Evolutionary conservation across 2,888 invertebrate genomes (phyloP), one percentile per base, ranked within the genome.

Genomic region (Pollenia griseotomentosa): DNA sequence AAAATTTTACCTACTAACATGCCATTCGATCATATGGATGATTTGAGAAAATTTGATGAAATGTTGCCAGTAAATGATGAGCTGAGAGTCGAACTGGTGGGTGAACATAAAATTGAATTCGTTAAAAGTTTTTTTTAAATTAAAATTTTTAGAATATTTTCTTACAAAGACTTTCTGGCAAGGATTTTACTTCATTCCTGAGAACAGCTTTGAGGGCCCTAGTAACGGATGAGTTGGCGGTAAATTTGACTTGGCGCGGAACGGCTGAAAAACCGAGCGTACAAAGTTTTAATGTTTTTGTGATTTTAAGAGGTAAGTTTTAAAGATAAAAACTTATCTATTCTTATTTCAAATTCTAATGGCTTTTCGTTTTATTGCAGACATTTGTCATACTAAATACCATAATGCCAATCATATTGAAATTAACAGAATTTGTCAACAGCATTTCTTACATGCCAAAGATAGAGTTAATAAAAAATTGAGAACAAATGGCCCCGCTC

Each of bases 161-260:
- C 6, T 48, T 87, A 42, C 51, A 19, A 40, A 51, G 77, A 71
- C 14, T 80, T 51, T 71, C 51, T 12, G 65, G 71, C 7, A 65
- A 77, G 14, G 75, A 87, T 75, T 63, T 63, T 53, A 7, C 51
- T 10, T 51, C 77, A 19, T 87, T 77, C 46, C 7, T 84, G 11
- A 70, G 78, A 12, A 16, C 61, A 8, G 70, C 71, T 16, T 68
- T 86, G 2, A 79, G 78, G 16, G 66, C 73, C 5, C 16, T 86
- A 16, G 68, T 83, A 40, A 74, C 79, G 9, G 86, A 83, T 83
- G 83, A 86, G 51, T 46, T 86, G 74, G 86, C 83, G 1, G 44
- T 86, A 55, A 65, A 86, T 75, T 74, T 83, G 11, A 86, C 83
- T 40, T 86, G 86, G 86, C 83, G 86, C 19, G 86, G 86, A 19